Evolutionary conservation across 2,888 invertebrate species (phyloP), one percentile per base, ranked within the genome.

Genomic region (Drosophila merina): DNA sequence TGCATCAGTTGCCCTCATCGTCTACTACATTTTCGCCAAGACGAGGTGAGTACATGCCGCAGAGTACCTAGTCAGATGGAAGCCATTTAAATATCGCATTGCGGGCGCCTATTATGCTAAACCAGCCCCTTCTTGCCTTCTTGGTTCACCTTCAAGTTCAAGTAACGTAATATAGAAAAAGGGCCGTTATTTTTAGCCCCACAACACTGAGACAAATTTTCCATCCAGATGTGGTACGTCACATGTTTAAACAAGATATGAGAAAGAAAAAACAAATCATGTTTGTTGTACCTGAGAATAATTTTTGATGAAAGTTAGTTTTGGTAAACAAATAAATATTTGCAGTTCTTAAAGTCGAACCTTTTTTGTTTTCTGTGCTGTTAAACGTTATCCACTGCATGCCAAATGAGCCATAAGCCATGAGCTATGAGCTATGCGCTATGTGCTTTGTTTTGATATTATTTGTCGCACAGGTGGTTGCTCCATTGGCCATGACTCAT

Each of bases 11-110:
- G 89, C 89, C 51, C 80, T 90, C 42, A 84, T 91, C 69, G 79
- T 91, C 25, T 91, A 91, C 76, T 91, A 89, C 73, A 87, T 91
- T 51, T 91, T 90, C 73, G 89, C 91, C 40, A 91, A 90, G 76
- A 91, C 91, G 68, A 90, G 91, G 91, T 91, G 79, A 83, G 84
- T 77, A 54, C 26, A 8, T 25, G 28, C 44, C 33, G 30, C 9
- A 33, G 33, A 33, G 36, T 36, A n/a, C 6, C 36, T 36, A 36
- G 36, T 45, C 4, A 33, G 40, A 51, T 62, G 33, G 86, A 79
- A 88, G 75, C 83, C 74, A 79, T 45, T 74, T 48, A 68, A 88
- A 68, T 81, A 55, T 55, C 62, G 48, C 55, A n/a, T 44, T 58
- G 58, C n/a, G 58, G 40, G 33, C 47, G 58, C 50, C 68, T 20